These are phyloP conservation scores for Phodopus roborovskii DNA, from an alignment of 2,113 vertebrate genomes.

Conservation along the genomic window DNA sequence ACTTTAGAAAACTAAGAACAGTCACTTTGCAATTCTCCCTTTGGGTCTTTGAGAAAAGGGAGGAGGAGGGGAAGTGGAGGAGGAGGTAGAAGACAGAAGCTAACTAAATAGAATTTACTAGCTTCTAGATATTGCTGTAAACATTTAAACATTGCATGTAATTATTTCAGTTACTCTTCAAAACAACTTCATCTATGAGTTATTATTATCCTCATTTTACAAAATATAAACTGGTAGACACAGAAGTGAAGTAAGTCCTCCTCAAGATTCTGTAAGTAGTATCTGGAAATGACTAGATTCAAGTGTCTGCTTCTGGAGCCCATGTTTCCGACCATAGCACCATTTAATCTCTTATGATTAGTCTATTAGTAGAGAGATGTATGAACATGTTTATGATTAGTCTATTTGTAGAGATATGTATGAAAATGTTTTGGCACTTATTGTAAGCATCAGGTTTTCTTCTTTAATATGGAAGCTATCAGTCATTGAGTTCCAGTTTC, in stretches of 20 bases:
- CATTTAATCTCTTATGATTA: slow-evolving; percentile 13
- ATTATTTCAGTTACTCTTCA: slow-evolving; percentile 60
- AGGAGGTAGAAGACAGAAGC: neutral
- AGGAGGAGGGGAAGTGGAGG: neutral
- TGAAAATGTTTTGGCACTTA: slow-evolving; percentile 57
- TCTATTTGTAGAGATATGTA: slow-evolving; percentile 55
- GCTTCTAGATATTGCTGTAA: slow-evolving; percentile 30
- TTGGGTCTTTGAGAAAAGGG: neutral
- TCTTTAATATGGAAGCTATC: slow-evolving; percentile 35
- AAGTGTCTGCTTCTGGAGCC: slow-evolving; percentile 27
- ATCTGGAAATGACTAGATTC: neutral
- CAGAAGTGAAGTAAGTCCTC: slow-evolving; percentile 34
- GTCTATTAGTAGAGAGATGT: slow-evolving; percentile 51
- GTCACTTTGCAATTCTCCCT: neutral
- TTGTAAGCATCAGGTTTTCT: slow-evolving; percentile 47
- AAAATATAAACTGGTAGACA: slow-evolving; percentile 43
- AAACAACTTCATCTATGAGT: slow-evolving; percentile 11
- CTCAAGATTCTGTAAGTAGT: slow-evolving; percentile 12
- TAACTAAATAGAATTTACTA: slow-evolving; percentile 28
- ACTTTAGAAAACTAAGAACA: neutral
- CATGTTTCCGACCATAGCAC: slow-evolving; percentile 7
- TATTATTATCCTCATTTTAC: slow-evolving; percentile 42
- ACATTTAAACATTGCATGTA: neutral
- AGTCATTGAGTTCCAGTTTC: slow-evolving; percentile 50
- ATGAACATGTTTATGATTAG: slow-evolving; percentile 6